Evolutionary conservation across 2,113 vertebrate species (phyloP), one percentile per base, ranked within the genome.

Genomic region (Sardina pilchardus): DNA sequence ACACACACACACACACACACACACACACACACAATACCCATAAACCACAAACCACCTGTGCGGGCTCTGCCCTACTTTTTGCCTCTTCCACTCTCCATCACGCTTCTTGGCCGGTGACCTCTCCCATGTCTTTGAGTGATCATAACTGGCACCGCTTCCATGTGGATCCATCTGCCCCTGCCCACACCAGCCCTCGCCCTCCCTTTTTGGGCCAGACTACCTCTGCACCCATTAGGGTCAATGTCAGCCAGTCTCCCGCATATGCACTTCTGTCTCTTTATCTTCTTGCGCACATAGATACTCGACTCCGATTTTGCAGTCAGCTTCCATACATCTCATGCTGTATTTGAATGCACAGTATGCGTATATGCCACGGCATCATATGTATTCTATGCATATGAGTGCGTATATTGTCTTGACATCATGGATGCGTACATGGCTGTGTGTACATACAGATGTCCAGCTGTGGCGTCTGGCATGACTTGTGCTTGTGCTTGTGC

Each of bases 1-100:
- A 59, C 56, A 59, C 56, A 59, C 56, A 59, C 56, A 59, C 56
- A 59, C 56, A 59, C 56, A 59, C 56, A 59, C 50, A 59, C 56
- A 59, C 56, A 59, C 56, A 59, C 56, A 59, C 56, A 59, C 56
- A n/a, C 53, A 19, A 5, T 78, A 36, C 30, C 30, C 30, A 34
- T 16, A 78, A 17, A 78, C 26, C 71, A 78, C 71, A 78, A 17
- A 78, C 26, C 71, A 78, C 71, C 71, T 78, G 71, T 36, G 26
- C 12, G 14, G 30, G 71, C 71, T 34, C 34, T 21, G 26, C 71
- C 34, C 71, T 34, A 78, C 71, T 78, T 78, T 78, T 36, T 36
- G 71, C 30, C 71, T 9, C 1, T 9, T 9, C 8, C 21, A 63
- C 10, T 17, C 30, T 36, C 26, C 30, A 34, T 34, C 71, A 78